These are phyloP conservation scores for Cephalopholis sonnerati DNA, from an alignment of 2,113 vertebrate species.

Conservation along the genomic window DNA sequence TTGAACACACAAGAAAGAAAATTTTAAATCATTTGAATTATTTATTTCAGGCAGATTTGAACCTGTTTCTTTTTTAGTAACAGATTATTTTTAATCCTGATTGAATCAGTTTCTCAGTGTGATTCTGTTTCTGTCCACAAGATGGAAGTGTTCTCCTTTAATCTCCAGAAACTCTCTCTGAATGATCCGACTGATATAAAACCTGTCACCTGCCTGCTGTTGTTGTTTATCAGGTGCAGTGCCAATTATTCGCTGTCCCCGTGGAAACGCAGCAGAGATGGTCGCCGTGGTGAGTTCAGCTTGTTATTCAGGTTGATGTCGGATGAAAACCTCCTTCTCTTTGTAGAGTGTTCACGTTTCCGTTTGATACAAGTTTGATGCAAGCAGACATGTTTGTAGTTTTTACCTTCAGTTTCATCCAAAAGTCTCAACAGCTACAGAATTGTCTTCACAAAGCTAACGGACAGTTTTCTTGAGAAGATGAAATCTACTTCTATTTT, in stretches of 20 bases:
- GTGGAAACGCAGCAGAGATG: slow-evolving; percentile 99
- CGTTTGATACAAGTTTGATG: no score
- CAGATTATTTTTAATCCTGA: neutral
- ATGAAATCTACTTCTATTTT: no score
- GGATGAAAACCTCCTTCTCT: neutral
- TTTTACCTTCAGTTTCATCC: neutral
- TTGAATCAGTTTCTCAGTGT: neutral
- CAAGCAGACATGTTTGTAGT: slow-evolving; percentile 1
- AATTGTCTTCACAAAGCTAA: no score
- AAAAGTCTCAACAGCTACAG: neutral
- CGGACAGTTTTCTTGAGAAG: no score
- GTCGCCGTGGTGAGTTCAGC: slow-evolving; percentile 93
- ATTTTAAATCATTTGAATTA: no score
- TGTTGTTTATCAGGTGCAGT: slow-evolving; percentile 89
- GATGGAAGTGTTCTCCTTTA: slow-evolving; percentile 35
- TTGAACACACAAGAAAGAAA: no score
- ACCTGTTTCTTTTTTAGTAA: no score
- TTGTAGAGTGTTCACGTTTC: no score
- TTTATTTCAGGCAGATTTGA: no score
- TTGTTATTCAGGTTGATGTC: neutral
- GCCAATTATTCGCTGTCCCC: slow-evolving; percentile 96
- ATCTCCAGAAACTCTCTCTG: neutral
- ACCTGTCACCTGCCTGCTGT: slow-evolving; percentile 17
- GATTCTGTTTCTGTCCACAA: slow-evolving; percentile 31
- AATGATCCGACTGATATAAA: neutral